Evolutionary conservation across 2,888 invertebrate genomes (phyloP).

Genomic region (Eulithis testata): DNA sequence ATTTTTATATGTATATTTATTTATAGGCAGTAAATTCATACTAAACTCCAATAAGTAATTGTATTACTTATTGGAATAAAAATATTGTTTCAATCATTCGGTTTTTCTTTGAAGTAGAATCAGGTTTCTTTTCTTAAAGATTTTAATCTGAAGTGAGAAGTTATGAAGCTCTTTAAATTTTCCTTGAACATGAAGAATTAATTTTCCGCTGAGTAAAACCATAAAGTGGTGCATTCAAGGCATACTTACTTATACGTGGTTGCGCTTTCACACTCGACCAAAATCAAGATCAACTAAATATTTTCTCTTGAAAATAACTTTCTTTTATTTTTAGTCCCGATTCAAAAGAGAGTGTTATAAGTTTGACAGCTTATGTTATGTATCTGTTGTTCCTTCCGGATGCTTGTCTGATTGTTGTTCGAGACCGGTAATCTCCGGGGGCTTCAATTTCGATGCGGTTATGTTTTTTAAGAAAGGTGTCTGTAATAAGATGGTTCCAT

Average conservation of each 20-base stretch:
- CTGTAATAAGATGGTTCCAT: no score
- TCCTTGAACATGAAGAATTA: slow-evolving; percentile 37
- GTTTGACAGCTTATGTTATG: no score
- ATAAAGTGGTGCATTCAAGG: slow-evolving; percentile 46
- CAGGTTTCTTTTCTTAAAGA: not conserved
- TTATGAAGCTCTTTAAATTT: slow-evolving; percentile 12
- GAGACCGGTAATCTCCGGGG: no score
- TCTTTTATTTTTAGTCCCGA: not conserved
- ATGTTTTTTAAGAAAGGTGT: no score
- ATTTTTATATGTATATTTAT: no score
- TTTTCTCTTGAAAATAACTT: not conserved
- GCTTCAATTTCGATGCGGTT: no score
- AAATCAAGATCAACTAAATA: not conserved
- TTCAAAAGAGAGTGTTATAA: no score
- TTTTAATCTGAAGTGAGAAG: not conserved
- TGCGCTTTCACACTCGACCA: slow-evolving; percentile 33
- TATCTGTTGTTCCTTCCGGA: no score
- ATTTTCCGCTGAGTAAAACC: slow-evolving; percentile 49
- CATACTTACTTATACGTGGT: slow-evolving; percentile 47
- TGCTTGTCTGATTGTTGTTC: no score
- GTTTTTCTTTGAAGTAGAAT: not conserved
- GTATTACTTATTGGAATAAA: no score
- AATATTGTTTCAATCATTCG: not conserved
- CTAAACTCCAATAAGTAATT: no score
- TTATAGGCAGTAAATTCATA: no score